Evolutionary conservation across 1,140 invertebrate species (phyloP).

Genomic region (Pissodes strobi): DNA sequence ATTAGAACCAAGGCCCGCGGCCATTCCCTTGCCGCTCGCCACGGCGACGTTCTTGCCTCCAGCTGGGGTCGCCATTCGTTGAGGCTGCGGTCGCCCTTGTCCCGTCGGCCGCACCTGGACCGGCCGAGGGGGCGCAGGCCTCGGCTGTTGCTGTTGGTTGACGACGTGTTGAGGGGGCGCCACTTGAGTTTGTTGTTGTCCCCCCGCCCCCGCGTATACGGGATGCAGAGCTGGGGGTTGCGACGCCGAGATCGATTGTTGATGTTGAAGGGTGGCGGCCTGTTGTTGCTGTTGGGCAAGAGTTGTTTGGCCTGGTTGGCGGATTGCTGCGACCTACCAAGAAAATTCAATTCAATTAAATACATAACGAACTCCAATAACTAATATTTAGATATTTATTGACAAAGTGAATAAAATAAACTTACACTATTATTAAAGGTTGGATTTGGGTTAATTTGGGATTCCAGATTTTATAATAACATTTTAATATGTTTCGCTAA

Average conservation of each 20-base stretch:
- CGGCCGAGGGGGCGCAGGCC: conserved; percentile 38
- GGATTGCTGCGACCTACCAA: conserved; percentile 20
- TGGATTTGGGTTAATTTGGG: no score
- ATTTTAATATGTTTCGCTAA: no score
- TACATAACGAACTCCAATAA: no score
- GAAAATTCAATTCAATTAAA: no score
- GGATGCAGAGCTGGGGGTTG: conserved; percentile 56
- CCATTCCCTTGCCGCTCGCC: conserved; percentile 10
- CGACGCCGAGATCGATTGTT: conserved; percentile 47
- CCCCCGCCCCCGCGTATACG: conserved; percentile 42
- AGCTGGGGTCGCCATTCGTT: conserved; percentile 3
- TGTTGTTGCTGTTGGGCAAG: background rate
- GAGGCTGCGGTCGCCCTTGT: conserved; percentile 22
- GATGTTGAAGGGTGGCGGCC: conserved; percentile 10
- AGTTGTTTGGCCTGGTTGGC: background rate
- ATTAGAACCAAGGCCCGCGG: background rate
- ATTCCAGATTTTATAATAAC: no score
- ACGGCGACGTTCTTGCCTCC: conserved; percentile 9
- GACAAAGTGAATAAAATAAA: no score
- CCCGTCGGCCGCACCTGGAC: conserved; percentile 44
- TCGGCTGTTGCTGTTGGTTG: conserved; percentile 35
- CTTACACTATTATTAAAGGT: no score
- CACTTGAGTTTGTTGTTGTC: background rate
- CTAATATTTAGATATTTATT: no score
- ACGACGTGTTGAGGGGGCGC: background rate